Conservation (phyloP, 2,113 vertebrate genomes). For the Notiomystis cincta region DNA sequence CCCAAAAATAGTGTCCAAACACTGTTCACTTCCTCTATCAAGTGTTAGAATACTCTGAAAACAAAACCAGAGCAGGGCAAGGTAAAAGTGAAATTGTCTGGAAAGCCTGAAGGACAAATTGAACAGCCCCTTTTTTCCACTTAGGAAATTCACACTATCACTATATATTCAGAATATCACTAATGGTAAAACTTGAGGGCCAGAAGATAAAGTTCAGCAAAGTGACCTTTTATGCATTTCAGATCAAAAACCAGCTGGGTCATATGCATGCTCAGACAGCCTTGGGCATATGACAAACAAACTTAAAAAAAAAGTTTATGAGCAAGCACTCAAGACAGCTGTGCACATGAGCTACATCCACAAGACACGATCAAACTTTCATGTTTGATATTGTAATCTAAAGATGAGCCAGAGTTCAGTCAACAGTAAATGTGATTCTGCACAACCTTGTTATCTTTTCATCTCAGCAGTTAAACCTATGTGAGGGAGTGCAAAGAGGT, state of each 20-base stretch:
- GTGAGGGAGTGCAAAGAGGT: background rate
- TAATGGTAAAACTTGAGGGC: background rate
- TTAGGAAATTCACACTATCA: background rate
- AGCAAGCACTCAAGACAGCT: background rate
- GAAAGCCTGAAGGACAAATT: background rate
- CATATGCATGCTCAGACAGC: background rate
- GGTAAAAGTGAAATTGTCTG: background rate
- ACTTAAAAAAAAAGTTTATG: background rate
- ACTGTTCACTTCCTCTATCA: background rate
- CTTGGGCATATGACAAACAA: background rate
- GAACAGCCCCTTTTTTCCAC: background rate
- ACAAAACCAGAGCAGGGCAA: background rate
- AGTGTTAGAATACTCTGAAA: background rate
- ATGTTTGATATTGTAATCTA: background rate
- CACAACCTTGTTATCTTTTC: conserved; percentile 10
- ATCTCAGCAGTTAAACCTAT: background rate
- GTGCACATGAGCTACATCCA: background rate
- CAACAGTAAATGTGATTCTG: background rate
- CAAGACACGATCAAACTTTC: background rate
- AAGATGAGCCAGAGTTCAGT: background rate
- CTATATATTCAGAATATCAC: background rate
- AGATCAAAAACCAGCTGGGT: background rate
- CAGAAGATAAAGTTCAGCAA: background rate
- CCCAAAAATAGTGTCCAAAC: background rate
- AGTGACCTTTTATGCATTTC: background rate